Evolutionary conservation across 2,113 vertebrate species (phyloP).

Genomic region (Gobiocypris rarus): DNA sequence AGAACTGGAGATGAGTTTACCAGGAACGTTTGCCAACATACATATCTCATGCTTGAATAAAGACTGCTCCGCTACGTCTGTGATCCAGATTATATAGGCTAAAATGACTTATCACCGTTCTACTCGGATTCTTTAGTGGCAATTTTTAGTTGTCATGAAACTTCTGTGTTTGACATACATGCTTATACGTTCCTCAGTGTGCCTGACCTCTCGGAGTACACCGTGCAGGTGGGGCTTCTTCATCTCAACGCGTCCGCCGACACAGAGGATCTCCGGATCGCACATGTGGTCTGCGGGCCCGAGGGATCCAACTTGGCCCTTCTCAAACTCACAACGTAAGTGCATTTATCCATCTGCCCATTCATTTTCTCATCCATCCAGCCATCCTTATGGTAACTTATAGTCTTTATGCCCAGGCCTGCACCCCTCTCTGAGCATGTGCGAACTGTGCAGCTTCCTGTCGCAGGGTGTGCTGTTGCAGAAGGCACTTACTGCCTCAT

Average conservation of each 20-base stretch:
- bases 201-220: constrained; percentile 90
- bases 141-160: not conserved
- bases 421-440: constrained; percentile 88
- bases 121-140: not conserved
- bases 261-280: constrained; percentile 83
- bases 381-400: not conserved
- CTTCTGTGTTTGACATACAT: constrained; percentile 17
- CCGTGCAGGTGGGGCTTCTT: constrained; percentile 88
- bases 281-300: constrained; percentile 89
- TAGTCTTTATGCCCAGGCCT: constrained; percentile 73
- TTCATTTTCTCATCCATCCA: constrained; percentile 18
- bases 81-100: constrained; percentile 15
- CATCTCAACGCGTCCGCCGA: constrained; percentile 82
- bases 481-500: constrained; percentile 91
- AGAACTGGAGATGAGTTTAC: constrained; percentile 38
- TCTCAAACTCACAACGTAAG: constrained; percentile 83
- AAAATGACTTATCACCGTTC: constrained; percentile 2
- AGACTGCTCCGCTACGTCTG: constrained; percentile 16
- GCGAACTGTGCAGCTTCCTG: constrained; percentile 88
- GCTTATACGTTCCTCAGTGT: constrained; percentile 72
- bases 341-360: not conserved
- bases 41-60: constrained; percentile 38
- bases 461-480: constrained; percentile 89
- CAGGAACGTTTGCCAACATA: constrained; percentile 14
- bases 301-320: constrained; percentile 91